phyloP scores from a whole-genome alignment of 2,888 invertebrate species.

The Drosophila yooni region DNA sequence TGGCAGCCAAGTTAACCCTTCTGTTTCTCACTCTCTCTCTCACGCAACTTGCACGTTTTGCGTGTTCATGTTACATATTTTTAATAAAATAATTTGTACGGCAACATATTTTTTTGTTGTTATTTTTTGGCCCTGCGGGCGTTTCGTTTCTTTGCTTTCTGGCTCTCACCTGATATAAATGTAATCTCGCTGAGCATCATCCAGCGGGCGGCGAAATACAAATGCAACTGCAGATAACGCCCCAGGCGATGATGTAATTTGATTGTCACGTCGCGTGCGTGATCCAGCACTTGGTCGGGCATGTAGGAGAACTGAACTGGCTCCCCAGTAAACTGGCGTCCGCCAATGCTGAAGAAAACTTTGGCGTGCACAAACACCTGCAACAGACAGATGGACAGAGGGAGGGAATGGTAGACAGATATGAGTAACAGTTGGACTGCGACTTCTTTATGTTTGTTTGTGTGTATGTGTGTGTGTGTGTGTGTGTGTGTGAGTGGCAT shows the following conservation, averaged over 20 bases:
- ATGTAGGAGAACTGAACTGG: slow-evolving; percentile 91
- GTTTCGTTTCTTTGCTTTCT: slow-evolving; percentile 3
- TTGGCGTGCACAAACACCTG: slow-evolving; percentile 92
- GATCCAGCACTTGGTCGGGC: slow-evolving; percentile 90
- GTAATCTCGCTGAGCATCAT: slow-evolving; percentile 94
- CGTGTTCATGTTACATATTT: slow-evolving; percentile 54
- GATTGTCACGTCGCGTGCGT: slow-evolving; percentile 92
- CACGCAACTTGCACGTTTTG: slow-evolving; percentile 29
- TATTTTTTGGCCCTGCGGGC: slow-evolving; percentile 45
- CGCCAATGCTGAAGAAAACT: slow-evolving; percentile 91
- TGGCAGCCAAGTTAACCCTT: slow-evolving; percentile 58
- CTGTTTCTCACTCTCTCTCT: slow-evolving; percentile 19
- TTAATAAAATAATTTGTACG: slow-evolving; percentile 59
- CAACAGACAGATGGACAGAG: slow-evolving; percentile 1
- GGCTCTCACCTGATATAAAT: slow-evolving; percentile 90
- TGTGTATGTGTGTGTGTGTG: slow-evolving; percentile 16
- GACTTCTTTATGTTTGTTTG: slow-evolving; percentile 1
- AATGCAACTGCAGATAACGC: slow-evolving; percentile 90
- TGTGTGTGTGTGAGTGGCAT: slow-evolving; percentile 65
- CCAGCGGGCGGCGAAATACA: slow-evolving; percentile 93
- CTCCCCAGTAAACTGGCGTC: slow-evolving; percentile 89
- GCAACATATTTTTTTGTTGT: slow-evolving; percentile 26
- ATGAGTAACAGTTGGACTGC: slow-evolving; percentile 50
- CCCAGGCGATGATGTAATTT: slow-evolving; percentile 91
- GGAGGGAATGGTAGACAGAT: background rate